These are phyloP conservation scores for Lordiphosa collinella DNA, from an alignment of 1,140 invertebrate species.

Conservation along the genomic window DNA sequence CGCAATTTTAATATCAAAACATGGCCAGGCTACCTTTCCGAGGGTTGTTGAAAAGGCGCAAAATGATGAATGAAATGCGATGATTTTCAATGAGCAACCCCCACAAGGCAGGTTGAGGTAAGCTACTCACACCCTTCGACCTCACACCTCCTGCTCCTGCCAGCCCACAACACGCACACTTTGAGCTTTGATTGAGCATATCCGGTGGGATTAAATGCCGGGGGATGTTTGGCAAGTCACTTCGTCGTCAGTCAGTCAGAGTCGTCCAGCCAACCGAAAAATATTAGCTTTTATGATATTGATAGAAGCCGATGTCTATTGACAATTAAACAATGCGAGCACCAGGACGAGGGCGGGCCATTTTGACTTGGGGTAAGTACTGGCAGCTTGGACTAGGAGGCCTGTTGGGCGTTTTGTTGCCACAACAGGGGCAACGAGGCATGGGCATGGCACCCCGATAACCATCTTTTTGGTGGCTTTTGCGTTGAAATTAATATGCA, in stretches of 20 bases:
- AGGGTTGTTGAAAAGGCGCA: constrained; percentile 74
- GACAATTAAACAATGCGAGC: constrained; percentile 78
- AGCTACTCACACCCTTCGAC: constrained; percentile 14
- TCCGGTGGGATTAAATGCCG: constrained; percentile 75
- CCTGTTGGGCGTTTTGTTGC: constrained; percentile 53
- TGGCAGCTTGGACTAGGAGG: constrained; percentile 7
- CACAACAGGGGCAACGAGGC: constrained; percentile 14
- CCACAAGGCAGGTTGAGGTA: constrained; percentile 49
- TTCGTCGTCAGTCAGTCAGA: constrained; percentile 25
- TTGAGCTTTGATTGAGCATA: constrained; percentile 79
- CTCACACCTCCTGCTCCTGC: constrained; percentile 11
- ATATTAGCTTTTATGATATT: constrained; percentile 79
- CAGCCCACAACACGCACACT: constrained; percentile 44
- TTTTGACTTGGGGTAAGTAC: constrained; percentile 37
- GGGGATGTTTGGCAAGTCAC: constrained; percentile 55
- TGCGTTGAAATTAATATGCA: constrained; percentile 49
- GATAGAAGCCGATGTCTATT: constrained; percentile 78
- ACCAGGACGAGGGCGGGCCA: constrained; percentile 21
- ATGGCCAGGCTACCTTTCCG: constrained; percentile 33
- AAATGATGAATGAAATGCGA: constrained; percentile 79
- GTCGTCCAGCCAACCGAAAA: constrained; percentile 71
- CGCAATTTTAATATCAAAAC: constrained; percentile 79
- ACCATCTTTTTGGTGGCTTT: constrained; percentile 40
- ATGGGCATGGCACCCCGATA: constrained; percentile 25
- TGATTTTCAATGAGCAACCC: constrained; percentile 67